A percentile compares a stretch with the other conserved stretches of the same genome.
Conservation (phyloP, 2,113 vertebrate species). For the Oncorhynchus masou region DNA sequence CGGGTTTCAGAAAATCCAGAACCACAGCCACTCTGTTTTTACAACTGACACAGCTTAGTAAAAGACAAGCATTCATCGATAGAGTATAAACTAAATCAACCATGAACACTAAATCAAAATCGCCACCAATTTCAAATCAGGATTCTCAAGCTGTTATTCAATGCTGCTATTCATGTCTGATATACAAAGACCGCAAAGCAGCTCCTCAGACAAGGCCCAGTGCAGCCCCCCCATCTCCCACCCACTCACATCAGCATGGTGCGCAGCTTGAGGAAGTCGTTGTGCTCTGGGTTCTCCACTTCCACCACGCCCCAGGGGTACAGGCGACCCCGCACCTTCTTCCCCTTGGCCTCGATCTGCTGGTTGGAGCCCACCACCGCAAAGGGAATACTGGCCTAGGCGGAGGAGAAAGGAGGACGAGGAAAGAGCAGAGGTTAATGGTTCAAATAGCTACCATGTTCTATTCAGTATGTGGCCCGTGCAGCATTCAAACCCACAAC, state of each 20-base stretch:
- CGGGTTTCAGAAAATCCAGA: too few relatives aligned
- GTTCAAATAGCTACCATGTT: not conserved
- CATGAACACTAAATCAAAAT: too few relatives aligned
- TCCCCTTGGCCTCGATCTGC: conserved; percentile 97
- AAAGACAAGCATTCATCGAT: too few relatives aligned
- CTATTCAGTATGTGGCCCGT: too few relatives aligned
- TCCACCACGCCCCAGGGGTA: conserved; percentile 98
- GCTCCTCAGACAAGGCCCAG: not conserved
- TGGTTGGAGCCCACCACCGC: conserved; percentile 98
- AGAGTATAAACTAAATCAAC: not conserved
- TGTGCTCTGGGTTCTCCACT: conserved; percentile 97
- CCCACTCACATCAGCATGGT: conserved; percentile 95
- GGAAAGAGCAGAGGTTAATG: not conserved
- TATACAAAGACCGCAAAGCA: too few relatives aligned
- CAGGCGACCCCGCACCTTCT: conserved; percentile 95
- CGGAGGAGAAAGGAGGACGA: not conserved
- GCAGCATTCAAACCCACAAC: too few relatives aligned
- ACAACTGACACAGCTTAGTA: too few relatives aligned
- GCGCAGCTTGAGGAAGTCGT: conserved; percentile 96
- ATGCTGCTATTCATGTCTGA: too few relatives aligned
- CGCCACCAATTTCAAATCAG: too few relatives aligned
- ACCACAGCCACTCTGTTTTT: too few relatives aligned
- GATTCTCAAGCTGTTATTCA: too few relatives aligned
- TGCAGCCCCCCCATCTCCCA: not conserved
- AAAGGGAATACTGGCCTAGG: conserved; percentile 93